These are phyloP conservation scores for Ochotona curzoniae DNA, from an alignment of 2,113 vertebrate species.

Conservation along the genomic window DNA sequence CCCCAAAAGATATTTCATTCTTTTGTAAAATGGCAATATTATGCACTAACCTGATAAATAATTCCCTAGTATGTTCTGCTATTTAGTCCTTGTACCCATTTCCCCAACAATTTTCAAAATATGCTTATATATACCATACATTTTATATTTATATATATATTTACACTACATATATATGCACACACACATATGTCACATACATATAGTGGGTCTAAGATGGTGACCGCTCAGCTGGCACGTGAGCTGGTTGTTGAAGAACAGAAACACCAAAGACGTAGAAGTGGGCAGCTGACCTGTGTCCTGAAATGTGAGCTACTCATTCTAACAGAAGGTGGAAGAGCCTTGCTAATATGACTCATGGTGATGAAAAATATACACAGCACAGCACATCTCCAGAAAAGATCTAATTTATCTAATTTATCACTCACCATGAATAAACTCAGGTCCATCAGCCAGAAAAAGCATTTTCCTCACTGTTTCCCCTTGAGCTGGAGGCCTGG, in stretches of 20 bases:
- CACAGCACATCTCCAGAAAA: neutral
- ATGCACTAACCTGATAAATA: neutral
- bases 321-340: neutral
- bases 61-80: neutral
- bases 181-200: neutral
- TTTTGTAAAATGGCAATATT: neutral
- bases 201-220: neutral
- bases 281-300: neutral
- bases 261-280: neutral
- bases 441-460: neutral
- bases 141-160: neutral
- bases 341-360: neutral
- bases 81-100: neutral
- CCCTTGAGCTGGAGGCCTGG: neutral
- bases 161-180: neutral
- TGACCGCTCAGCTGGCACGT: neutral
- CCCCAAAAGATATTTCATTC: neutral
- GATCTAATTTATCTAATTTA: neutral
- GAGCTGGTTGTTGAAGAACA: neutral
- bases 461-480: neutral
- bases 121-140: neutral
- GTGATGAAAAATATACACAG: neutral
- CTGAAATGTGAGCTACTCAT: neutral
- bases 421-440: neutral
- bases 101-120: neutral